Base-by-base conservation (phyloP, 1,140 invertebrate species). In the Pseudobourletiella spinata region DNA sequence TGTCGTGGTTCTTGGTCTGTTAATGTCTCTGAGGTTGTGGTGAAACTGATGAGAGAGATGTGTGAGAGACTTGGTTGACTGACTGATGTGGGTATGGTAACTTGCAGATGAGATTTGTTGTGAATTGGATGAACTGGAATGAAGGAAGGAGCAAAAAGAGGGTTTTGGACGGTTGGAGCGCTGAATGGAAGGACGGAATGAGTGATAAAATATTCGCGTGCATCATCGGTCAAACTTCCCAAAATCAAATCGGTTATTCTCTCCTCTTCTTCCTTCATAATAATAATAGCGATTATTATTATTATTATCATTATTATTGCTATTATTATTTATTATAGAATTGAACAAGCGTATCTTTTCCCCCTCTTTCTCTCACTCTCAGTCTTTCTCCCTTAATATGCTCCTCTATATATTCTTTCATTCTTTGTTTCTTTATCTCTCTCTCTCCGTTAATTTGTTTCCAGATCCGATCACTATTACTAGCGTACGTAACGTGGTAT, bases 51-150 rank as follows among this genome's bases (percentile, higher is more conserved):
- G 50, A 39, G 57, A 64, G 48, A 48, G 44, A 46, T 57, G 54
- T 60, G 63, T 57, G 63, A 64, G 55, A 35, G 57, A 44, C 35
- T n/a, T n/a, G n/a, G 61, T 32, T 65, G 63, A 65, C 29, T 65
- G 63, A 65, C 43, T 55, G 59, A 65, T 61, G n/a, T n/a, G 32
- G 58, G 59, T 61, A 56, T 61, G 58, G 63, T 65, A 61, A 60
- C 54, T 64, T 65, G 43, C 63, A 65, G 63, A 65, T 65, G 63
- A 65, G 63, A 65, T 65, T 55, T 55, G 52, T 55, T 55, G 28
- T 55, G 52, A n/a, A n/a, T n/a, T n/a, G 52, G 39, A 55, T 55
- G 63, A 59, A 56, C 48, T 61, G 63, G 58, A 57, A 51, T 60
- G 58, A 55, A 57, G 59, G 59, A 61, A 43, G 55, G 55, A 39